Conservation (phyloP, 1,140 invertebrate genomes). For the Drosophila mojavensis region DNA sequence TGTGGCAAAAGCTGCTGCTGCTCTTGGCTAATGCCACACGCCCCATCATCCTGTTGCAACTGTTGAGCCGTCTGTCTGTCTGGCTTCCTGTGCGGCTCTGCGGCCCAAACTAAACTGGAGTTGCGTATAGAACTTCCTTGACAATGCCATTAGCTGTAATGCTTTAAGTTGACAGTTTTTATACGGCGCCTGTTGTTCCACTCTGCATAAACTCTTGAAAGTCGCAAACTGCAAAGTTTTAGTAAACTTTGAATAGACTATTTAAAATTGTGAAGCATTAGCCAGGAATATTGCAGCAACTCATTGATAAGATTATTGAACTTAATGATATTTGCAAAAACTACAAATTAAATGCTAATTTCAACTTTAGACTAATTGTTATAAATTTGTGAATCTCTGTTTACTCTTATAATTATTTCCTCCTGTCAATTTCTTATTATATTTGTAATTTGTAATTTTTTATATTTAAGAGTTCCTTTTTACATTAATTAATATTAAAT, state of each 20-base stretch:
- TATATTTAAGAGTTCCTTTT: neutral
- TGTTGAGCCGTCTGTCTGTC: constrained; percentile 22
- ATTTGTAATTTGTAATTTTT: neutral
- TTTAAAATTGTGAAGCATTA: neutral
- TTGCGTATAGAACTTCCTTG: constrained; percentile 7
- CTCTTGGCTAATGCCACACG: constrained; percentile 34
- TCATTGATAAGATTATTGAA: too few relatives aligned
- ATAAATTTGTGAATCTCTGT: too few relatives aligned
- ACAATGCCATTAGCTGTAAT: constrained; percentile 4
- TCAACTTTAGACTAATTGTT: too few relatives aligned
- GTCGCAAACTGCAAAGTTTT: neutral
- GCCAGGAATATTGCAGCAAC: too few relatives aligned
- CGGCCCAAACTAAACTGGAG: constrained; percentile 12
- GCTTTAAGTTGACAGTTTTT: constrained; percentile 5
- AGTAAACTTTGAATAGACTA: neutral
- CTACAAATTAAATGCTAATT: neutral
- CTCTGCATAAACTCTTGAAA: neutral
- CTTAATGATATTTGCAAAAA: neutral
- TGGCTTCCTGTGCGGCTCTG: constrained; percentile 28
- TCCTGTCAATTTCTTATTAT: neutral
- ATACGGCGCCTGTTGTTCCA: neutral
- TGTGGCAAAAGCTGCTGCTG: constrained; percentile 34
- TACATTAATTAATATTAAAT: too few relatives aligned
- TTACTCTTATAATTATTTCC: too few relatives aligned
- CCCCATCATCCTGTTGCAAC: constrained; percentile 26